Evolutionary conservation across 1,140 invertebrate species (phyloP).

Genomic region (Oncopeltus fasciatus): DNA sequence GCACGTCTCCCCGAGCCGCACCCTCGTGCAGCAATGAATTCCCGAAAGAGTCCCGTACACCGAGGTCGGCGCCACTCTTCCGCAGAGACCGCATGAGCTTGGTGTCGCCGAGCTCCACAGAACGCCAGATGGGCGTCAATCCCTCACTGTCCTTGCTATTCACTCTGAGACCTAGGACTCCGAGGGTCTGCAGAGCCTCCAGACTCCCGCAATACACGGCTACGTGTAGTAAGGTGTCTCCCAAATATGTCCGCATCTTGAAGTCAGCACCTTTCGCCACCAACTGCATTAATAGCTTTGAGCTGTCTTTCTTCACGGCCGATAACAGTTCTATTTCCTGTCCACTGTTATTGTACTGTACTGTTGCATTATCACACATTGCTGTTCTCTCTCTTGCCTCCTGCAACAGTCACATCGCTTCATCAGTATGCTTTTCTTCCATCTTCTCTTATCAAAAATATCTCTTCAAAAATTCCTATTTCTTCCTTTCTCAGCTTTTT

Average conservation of each 20-base stretch:
- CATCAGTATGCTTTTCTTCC: too few species aligned
- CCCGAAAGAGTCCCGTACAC: neutral
- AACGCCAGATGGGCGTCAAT: neutral
- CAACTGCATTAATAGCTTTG: neutral
- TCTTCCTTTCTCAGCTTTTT: too few species aligned
- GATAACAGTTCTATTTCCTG: neutral
- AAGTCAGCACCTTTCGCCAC: neutral
- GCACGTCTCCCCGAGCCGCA: neutral
- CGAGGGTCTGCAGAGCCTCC: neutral
- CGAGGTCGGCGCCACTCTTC: neutral
- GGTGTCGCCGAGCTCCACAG: neutral
- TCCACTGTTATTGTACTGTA: too few species aligned
- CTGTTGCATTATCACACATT: too few species aligned
- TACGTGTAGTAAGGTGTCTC: neutral
- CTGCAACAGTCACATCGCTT: too few species aligned
- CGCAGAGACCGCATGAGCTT: neutral
- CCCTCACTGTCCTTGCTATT: neutral
- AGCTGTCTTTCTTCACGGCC: neutral
- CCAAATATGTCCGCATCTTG: neutral
- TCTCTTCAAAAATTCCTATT: too few species aligned
- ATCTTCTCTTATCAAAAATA: too few species aligned
- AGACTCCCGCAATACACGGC: neutral
- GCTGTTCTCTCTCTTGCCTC: too few species aligned
- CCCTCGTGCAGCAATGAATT: neutral
- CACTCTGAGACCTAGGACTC: neutral